These are phyloP conservation scores for Oxycera nigricornis DNA, from an alignment of 2,888 invertebrate species.

Conservation along the genomic window DNA sequence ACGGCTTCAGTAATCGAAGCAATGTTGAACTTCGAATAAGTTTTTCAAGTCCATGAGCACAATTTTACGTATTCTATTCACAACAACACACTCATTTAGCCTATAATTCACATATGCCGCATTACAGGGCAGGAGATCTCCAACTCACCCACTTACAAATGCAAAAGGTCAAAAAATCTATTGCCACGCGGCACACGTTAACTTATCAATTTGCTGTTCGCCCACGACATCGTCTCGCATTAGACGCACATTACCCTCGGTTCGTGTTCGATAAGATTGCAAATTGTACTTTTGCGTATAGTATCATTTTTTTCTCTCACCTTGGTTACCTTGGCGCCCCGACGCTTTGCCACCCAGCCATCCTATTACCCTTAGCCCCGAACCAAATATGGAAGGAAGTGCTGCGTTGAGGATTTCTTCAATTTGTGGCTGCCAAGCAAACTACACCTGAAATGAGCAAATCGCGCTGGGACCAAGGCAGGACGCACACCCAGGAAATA, in stretches of 20 bases:
- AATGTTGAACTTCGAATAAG: no score
- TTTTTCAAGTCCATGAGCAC: no score
- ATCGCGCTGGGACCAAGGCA: neutral
- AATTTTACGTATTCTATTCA: no score
- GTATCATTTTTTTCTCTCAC: neutral
- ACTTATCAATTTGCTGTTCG: neutral
- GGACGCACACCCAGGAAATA: neutral
- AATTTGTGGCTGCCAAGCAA: neutral
- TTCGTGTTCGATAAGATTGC: conserved; percentile 1
- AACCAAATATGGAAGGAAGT: neutral
- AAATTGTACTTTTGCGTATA: neutral
- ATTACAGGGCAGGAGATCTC: no score
- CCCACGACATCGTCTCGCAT: neutral
- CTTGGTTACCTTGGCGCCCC: no score
- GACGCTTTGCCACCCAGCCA: no score
- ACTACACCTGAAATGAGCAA: neutral
- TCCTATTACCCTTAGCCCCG: neutral
- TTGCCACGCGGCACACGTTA: neutral
- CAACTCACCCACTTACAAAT: neutral
- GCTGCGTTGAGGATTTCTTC: conserved; percentile 2
- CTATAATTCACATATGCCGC: no score
- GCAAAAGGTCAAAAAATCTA: neutral
- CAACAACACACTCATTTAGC: no score
- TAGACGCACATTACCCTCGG: neutral
- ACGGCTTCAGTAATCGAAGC: no score